These are phyloP conservation scores for Euphonia xanthogaster DNA, from an alignment of 2,797 vertebrate species.

Conservation along the genomic window DNA sequence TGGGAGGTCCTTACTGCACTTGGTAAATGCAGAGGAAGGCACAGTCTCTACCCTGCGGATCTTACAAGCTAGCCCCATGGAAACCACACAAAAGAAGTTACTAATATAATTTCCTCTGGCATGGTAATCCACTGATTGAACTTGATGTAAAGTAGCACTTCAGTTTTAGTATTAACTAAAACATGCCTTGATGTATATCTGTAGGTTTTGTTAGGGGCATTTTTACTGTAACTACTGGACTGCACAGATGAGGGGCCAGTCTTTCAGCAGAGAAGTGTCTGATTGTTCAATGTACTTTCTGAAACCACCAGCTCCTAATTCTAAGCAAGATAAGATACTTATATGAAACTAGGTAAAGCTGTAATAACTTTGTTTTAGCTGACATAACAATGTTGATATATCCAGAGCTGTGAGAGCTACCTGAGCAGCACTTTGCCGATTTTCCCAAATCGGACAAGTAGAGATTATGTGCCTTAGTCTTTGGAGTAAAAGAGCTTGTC, in stretches of 20 bases:
- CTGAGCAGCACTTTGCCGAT: not conserved
- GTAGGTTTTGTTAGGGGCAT: not conserved
- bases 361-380: not conserved
- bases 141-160: not conserved
- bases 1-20: not conserved
- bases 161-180: not conserved
- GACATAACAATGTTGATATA: not conserved
- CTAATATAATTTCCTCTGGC: not conserved
- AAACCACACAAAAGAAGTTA: not conserved
- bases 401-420: not conserved
- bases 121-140: not conserved
- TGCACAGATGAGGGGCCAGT: not conserved
- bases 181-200: not conserved
- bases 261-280: not conserved
- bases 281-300: not conserved
- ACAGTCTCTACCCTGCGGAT: rapidly evolving
- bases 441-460: not conserved
- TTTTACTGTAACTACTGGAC: not conserved
- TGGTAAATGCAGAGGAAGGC: not conserved
- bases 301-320: not conserved
- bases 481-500: not conserved
- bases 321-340: not conserved
- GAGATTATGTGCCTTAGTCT: not conserved
- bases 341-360: not conserved
- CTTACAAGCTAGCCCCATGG: not conserved